Evolutionary conservation across 2,888 invertebrate genomes (phyloP), one percentile per base, ranked within the genome.

Genomic region (Mamestra brassicae): DNA sequence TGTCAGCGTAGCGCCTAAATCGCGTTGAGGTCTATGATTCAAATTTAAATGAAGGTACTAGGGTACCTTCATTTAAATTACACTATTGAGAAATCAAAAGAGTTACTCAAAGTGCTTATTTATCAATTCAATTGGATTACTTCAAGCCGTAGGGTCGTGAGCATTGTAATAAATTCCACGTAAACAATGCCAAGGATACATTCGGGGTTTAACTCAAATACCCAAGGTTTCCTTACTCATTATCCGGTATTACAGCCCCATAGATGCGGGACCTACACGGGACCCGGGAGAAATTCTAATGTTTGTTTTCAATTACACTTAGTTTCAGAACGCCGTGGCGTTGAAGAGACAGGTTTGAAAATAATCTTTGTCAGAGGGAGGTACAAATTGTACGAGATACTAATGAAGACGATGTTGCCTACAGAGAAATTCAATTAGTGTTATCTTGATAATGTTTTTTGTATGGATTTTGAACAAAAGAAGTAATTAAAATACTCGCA

Each of bases 221-320:
- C 61, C 65, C 72, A 66, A 68, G 71, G 65, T 69, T 54, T 34
- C 58, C 52, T 61, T 61, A 42, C 70, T 85, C 66, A 83, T 73
- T 85, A 85, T 81, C 72, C 71, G 57, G 74, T 62, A 78, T 83
- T 78, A 78, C 47, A 63, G 26, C 71, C 61, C 68, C 60, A 66
- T 76, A 67, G 62, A 79, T 76, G 77, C 66, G 73, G 47, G 50
- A 64, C 73, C 62, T 72, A 76, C 72, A 57, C 34, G 60, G 63
- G 47, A 57, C 58, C 68, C 58, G 36, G 8, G 60, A 38, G 62
- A 74, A 57, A 74, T 78, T 66, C n/a, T 68, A 73, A 81, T 84
- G 79, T 86, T 82, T 86, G 84, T 84, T 82, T 85, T 82, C 73
- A 85, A 86, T 86, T 86, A 80, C 68, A 66, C 61, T 76, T 65